phyloP scores from a whole-genome alignment of 2,113 vertebrate species.

The Callithrix jacchus region DNA sequence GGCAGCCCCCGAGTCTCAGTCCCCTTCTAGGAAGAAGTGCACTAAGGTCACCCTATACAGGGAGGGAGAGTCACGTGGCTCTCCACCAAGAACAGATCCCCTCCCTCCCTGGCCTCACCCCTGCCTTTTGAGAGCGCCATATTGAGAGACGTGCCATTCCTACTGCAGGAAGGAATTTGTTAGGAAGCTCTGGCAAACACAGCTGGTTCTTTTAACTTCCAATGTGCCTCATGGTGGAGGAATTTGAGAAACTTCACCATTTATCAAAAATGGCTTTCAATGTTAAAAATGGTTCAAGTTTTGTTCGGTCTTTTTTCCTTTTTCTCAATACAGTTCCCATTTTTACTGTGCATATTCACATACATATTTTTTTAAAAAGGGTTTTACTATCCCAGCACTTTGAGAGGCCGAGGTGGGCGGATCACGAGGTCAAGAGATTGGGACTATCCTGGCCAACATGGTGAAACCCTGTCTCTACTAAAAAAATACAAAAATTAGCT shows the following conservation, averaged over 20 bases:
- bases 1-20: background rate
- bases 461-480: no score
- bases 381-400: no score
- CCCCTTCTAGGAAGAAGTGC: background rate
- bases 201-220: background rate
- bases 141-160: background rate
- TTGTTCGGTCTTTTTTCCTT: background rate
- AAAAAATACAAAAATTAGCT: no score
- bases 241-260: background rate
- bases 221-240: background rate
- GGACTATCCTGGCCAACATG: no score
- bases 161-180: background rate
- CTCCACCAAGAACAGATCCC: background rate
- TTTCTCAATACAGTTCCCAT: no score
- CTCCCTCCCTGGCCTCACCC: background rate
- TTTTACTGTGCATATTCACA: no score
- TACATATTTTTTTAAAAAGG: no score
- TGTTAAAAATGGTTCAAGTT: background rate
- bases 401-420: no score
- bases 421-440: no score
- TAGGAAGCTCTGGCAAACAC: background rate
- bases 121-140: background rate
- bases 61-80: background rate
- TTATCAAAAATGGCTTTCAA: background rate
- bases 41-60: accelerated